Conservation (phyloP, 2,797 vertebrate genomes). For the Sebastes steindachneri region DNA sequence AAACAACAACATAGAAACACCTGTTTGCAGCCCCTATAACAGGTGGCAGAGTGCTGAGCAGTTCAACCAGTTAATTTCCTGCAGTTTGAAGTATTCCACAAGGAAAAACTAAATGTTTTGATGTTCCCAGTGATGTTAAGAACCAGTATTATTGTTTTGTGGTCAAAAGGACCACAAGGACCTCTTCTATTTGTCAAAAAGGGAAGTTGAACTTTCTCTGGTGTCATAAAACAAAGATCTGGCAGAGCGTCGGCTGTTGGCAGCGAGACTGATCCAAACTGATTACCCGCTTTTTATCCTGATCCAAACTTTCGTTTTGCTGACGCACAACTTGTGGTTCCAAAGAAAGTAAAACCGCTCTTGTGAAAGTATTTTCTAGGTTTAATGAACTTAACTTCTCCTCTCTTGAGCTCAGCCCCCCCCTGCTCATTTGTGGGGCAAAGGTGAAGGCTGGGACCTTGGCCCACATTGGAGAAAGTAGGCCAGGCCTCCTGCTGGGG, state of each 20-base stretch:
- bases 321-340: slow-evolving; percentile 2
- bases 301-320: slow-evolving; percentile 29
- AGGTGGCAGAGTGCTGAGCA: neutral
- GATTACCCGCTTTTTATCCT: slow-evolving; percentile 17
- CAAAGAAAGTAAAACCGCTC: neutral
- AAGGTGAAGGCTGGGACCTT: slow-evolving; percentile 47
- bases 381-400: slow-evolving; percentile 10
- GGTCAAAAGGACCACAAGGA: neutral
- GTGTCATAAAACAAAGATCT: slow-evolving; percentile 44
- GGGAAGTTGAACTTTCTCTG: neutral
- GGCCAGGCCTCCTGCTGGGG: slow-evolving; percentile 38
- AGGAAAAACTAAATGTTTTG: neutral
- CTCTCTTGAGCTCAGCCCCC: neutral
- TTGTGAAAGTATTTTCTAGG: neutral
- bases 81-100: neutral
- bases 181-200: neutral
- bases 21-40: neutral
- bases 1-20: neutral
- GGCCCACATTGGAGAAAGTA: slow-evolving; percentile 39
- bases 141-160: neutral
- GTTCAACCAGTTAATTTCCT: neutral
- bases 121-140: neutral
- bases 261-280: slow-evolving; percentile 9
- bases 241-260: slow-evolving; percentile 26
- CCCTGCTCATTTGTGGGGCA: slow-evolving; percentile 24